These are phyloP conservation scores for Ecliptopera silaceata DNA, from an alignment of 2,888 invertebrate species.

Conservation along the genomic window DNA sequence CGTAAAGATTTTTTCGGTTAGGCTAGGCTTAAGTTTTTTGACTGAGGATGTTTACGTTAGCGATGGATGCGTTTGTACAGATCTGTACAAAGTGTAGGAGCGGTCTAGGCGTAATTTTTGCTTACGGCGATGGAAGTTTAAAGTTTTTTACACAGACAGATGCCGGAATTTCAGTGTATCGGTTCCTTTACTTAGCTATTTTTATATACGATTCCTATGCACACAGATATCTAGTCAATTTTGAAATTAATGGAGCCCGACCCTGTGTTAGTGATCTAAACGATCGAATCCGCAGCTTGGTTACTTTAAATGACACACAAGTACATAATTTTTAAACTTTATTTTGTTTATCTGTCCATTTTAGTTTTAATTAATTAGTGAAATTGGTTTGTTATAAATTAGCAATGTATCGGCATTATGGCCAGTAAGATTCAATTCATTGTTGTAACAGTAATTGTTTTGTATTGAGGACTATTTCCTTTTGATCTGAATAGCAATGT, in stretches of 20 bases:
- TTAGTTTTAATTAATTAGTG: slow-evolving; percentile 71
- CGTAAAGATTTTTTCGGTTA: slow-evolving; percentile 51
- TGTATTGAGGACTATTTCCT: slow-evolving; percentile 53
- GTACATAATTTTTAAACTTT: slow-evolving; percentile 62
- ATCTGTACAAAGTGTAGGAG: slow-evolving; percentile 75
- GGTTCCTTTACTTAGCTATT: slow-evolving; percentile 81
- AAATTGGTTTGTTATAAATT: slow-evolving; percentile 66
- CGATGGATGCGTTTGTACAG: slow-evolving; percentile 73
- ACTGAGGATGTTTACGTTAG: slow-evolving; percentile 67
- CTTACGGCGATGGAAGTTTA: slow-evolving; percentile 72
- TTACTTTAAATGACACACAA: slow-evolving; percentile 66
- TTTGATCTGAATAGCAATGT: slow-evolving; percentile 79
- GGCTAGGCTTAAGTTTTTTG: slow-evolving; percentile 58
- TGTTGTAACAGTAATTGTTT: slow-evolving; percentile 45
- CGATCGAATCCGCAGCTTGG: slow-evolving; percentile 64
- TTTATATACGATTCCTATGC: slow-evolving; percentile 80
- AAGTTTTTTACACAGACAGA: slow-evolving; percentile 60
- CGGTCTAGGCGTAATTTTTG: slow-evolving; percentile 72
- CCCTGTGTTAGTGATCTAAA: slow-evolving; percentile 64
- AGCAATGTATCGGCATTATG: slow-evolving; percentile 57
- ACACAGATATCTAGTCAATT: slow-evolving; percentile 83
- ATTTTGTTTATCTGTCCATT: slow-evolving; percentile 69
- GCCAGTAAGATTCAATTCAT: slow-evolving; percentile 66
- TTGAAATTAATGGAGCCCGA: slow-evolving; percentile 78
- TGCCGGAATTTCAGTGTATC: slow-evolving; percentile 77